Base-by-base conservation (phyloP, 2,888 invertebrate species). In the Neelides folsomi region DNA sequence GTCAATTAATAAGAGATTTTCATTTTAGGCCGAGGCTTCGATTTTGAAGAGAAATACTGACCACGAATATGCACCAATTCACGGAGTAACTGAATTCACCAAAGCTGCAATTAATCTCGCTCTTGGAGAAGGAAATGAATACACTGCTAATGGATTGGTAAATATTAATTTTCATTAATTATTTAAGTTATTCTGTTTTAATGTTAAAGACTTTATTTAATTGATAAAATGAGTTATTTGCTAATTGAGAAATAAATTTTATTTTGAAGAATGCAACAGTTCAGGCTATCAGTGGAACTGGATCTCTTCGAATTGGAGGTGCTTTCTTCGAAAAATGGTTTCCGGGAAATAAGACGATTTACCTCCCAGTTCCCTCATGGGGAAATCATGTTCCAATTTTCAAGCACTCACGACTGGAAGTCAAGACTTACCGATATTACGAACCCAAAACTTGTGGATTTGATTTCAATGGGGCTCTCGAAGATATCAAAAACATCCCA, bases 381-480 rank as follows among this genome's bases (percentile, higher is more conserved):
- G 97, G 97, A 49, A 99, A 99, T 72, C 98, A 99, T 70, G 83
- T 80, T 0, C 93, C 94, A 49, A 80, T 98, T 67, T 93, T 95
- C 73, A 92, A 86, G 74, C 83, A 85, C 67, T 75, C 88, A 47
- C 86, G 86, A 2, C 70, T 98, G 51, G 76, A 82, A 12, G 83
- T 92, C 45, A 88, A 94, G 69, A 77, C 81, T 51, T 98, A 98
- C 74, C 80, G 84, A 58, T 98, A 97, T 73, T 98, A 89, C 70
- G 87, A 97, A 69, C 79, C 90, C 1, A 83, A 83, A 65, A 93
- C 89, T 1, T 88, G 89, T 69, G 94, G 90, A 1, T 83, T 98
- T 68, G 92, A 99, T 70, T 86, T 92, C 64, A 72, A 81, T 58
- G 97, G 94, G 37, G 82, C 86, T 45, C 65, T 92, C 50, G 86